phyloP scores from a whole-genome alignment of 1,140 invertebrate species.

The Brachionus rotundiformis region DNA sequence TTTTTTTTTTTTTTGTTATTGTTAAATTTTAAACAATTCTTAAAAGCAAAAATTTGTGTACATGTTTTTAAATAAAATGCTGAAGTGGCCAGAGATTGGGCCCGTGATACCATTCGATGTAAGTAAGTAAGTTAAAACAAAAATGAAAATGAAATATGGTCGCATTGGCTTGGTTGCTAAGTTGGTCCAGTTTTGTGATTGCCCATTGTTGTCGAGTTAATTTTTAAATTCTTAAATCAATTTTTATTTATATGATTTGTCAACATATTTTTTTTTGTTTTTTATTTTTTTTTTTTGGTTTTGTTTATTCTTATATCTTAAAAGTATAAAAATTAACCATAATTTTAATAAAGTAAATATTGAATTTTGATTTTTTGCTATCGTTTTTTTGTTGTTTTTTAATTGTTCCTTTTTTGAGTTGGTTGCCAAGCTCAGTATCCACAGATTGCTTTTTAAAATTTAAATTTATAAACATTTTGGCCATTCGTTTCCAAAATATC shows the following conservation, averaged over 20 bases:
- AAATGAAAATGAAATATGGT: too few relatives aligned
- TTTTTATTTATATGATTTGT: slow-evolving; percentile 10
- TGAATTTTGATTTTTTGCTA: background rate
- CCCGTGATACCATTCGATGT: background rate
- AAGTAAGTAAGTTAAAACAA: background rate
- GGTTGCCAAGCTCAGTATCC: background rate
- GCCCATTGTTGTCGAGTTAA: background rate
- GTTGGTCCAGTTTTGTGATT: background rate
- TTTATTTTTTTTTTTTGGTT: background rate
- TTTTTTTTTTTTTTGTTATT: background rate
- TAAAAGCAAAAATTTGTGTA: slow-evolving; percentile 3
- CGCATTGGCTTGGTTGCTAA: background rate
- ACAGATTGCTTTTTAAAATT: background rate
- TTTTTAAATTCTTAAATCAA: slow-evolving; percentile 17
- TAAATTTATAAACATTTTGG: background rate
- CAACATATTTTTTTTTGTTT: background rate
- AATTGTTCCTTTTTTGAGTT: background rate
- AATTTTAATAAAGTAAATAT: slow-evolving; percentile 1
- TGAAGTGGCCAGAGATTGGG: background rate
- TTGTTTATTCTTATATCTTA: background rate
- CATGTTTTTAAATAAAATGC: background rate
- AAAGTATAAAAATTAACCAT: background rate
- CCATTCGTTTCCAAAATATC: background rate
- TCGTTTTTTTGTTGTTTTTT: background rate
- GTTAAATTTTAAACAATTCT: background rate